Base-by-base conservation (phyloP, 2,797 vertebrate genomes). In the Columba guinea region DNA sequence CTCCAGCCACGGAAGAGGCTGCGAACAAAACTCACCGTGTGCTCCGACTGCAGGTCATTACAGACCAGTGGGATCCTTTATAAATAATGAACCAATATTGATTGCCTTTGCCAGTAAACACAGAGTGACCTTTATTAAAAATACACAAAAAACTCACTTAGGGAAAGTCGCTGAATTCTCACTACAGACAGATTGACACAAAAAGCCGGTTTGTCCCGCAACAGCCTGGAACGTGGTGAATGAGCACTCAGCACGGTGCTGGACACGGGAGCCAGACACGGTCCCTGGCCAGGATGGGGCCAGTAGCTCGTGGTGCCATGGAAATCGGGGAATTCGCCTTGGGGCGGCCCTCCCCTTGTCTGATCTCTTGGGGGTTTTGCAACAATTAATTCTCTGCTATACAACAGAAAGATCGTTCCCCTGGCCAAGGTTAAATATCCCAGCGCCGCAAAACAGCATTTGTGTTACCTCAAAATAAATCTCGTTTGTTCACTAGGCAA, bases 91-190 rank as follows among this genome's bases (percentile, higher is more conserved):
- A 89, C 81, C 19, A 1, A 1, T 86, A 97, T 97, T 14, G 97
- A 97, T 96, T 44, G 41, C 58, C 89, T 94, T 58, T 97, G 96
- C 96, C 94, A 35, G 96, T 92, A 97, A 97, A 89, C 89, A 95
- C 73, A 28, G 85, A 89, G 85, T 89, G 95, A 94, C 96, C 96
- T 97, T 96, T 96, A 96, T 97, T 90, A 96, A 97, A 97, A 96
- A 97, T 96, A 96, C 94, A 97, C 39, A 2, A 85, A 95, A 81
- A 95, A 37, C 41, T 35, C 96, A 95, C 94, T 95, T 49, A 96
- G 87, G 93, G 83, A 85, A 93, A 68, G 74, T 62, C 15, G 2
- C 93, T 56, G 83, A 58, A 90, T 95, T 79, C 87, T 90, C 16
- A 37, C 91, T 70, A 32, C 44, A 41, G 89, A 70, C 80, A 62